phyloP scores from a whole-genome alignment of 2,888 invertebrate species.

The Ceramica pisi region DNA sequence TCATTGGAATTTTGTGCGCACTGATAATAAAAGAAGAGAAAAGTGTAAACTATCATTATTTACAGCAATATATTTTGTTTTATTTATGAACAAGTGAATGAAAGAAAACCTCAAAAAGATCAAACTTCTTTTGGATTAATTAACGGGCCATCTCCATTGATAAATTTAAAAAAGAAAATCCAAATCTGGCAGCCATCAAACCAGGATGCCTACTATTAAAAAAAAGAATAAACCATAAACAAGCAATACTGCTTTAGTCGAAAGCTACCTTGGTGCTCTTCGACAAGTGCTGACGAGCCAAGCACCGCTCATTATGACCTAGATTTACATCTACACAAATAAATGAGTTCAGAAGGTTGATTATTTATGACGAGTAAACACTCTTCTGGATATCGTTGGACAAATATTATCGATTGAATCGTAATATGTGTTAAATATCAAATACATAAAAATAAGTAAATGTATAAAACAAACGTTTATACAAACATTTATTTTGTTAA shows the following conservation, averaged over 20 bases:
- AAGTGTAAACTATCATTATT: too few relatives aligned
- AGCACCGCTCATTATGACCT: slow-evolving; percentile 69
- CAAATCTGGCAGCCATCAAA: not conserved
- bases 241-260: slow-evolving; percentile 20
- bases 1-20: too few relatives aligned
- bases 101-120: not conserved
- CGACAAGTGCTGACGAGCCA: slow-evolving; percentile 64
- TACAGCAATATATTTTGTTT: not conserved
- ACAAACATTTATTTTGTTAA: not conserved
- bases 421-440: too few relatives aligned
- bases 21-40: too few relatives aligned
- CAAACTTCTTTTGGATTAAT: not conserved
- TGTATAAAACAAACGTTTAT: too few relatives aligned
- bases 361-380: not conserved
- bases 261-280: slow-evolving; percentile 47
- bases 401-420: too few relatives aligned
- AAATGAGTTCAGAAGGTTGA: not conserved
- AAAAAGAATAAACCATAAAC: slow-evolving; percentile 18
- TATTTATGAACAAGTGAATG: not conserved
- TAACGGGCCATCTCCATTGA: too few relatives aligned
- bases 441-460: too few relatives aligned
- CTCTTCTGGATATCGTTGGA: too few relatives aligned
- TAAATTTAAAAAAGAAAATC: not conserved
- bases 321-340: slow-evolving; percentile 46
- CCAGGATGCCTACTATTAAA: not conserved